Evolutionary conservation across 2,797 vertebrate genomes (phyloP).

Genomic region (Coracias cyanogaster): DNA sequence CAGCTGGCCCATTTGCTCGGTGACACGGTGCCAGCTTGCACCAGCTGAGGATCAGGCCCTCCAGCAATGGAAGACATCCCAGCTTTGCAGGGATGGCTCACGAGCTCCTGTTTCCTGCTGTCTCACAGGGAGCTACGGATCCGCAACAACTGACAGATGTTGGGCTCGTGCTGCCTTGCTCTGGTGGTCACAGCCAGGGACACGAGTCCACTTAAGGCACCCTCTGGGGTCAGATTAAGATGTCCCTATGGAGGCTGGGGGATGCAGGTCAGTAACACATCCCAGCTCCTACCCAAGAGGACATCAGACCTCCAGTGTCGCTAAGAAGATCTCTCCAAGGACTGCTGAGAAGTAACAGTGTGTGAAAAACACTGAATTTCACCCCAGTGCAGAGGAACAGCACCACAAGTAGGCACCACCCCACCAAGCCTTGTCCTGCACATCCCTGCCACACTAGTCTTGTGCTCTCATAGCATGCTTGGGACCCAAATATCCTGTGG

Average conservation of each 20-base stretch:
- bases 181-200: not conserved
- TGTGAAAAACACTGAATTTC: rapidly evolving
- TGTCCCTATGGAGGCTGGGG: not conserved
- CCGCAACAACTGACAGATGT: rapidly evolving
- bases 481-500: rapidly evolving
- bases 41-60: conserved; percentile 21
- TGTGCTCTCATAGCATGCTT: not conserved
- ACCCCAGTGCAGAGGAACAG: not conserved
- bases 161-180: not conserved
- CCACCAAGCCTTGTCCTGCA: not conserved
- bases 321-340: not conserved
- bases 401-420: rapidly evolving
- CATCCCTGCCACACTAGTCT: not conserved
- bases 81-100: not conserved
- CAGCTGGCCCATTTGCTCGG: conserved; percentile 15
- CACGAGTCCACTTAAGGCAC: rapidly evolving
- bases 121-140: rapidly evolving
- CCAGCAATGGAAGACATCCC: not conserved
- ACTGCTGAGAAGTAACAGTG: not conserved
- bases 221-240: rapidly evolving
- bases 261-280: not conserved
- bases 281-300: rapidly evolving
- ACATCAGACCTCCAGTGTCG: not conserved
- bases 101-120: not conserved
- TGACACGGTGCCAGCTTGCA: not conserved